Percentiles rank a stretch among this genome's conserved stretches.
These are phyloP conservation scores for Seira musarum DNA, from an alignment of 2,888 invertebrate genomes.

Conservation along the genomic window DNA sequence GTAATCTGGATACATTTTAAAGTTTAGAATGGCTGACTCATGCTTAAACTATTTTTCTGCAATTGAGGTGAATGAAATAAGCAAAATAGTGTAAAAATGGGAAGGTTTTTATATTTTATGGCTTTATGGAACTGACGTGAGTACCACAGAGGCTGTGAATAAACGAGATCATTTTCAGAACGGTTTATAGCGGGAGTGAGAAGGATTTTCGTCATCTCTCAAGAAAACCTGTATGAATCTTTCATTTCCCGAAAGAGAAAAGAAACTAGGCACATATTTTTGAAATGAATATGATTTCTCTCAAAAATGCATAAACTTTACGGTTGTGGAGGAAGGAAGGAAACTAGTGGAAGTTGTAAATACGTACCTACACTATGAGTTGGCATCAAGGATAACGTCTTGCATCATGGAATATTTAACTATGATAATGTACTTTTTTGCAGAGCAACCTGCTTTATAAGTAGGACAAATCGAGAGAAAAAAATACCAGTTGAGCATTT, in stretches of 20 bases:
- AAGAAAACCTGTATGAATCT: conserved; percentile 11
- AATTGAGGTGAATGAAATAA: conserved; percentile 49
- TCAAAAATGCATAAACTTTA: conserved; percentile 8
- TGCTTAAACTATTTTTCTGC: conserved; percentile 45
- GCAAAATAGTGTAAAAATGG: conserved; percentile 25
- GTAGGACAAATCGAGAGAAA: conserved; percentile 49
- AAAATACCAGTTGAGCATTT: neutral
- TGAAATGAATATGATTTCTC: conserved; percentile 4
- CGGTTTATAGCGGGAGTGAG: neutral
- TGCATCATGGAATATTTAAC: conserved; percentile 39
- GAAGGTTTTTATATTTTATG: conserved; percentile 24
- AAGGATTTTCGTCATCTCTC: conserved; percentile 4
- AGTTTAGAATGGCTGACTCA: conserved; percentile 51
- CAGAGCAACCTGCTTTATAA: conserved; percentile 51
- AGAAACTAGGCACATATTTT: neutral
- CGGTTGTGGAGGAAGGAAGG: neutral
- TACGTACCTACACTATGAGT: conserved; percentile 16
- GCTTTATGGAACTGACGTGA: conserved; percentile 7
- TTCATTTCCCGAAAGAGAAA: neutral
- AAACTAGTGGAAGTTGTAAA: neutral
- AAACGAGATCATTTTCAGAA: conserved; percentile 16
- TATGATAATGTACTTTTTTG: conserved; percentile 45
- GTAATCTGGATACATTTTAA: neutral
- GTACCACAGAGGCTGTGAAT: neutral
- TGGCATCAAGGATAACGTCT: conserved; percentile 30